phyloP scores from a whole-genome alignment of 2,113 vertebrate species.

The Conger conger region DNA sequence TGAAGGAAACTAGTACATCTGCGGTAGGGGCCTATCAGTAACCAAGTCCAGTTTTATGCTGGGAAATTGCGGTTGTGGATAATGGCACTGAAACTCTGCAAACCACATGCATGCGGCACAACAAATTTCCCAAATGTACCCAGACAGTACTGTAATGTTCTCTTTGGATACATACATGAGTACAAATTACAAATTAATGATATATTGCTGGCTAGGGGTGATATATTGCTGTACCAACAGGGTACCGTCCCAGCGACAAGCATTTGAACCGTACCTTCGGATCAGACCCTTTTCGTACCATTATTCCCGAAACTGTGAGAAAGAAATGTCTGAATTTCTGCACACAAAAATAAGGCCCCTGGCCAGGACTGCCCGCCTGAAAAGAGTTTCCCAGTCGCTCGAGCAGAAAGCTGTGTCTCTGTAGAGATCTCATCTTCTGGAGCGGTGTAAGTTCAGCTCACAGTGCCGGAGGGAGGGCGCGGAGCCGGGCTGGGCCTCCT shows the following conservation, averaged over 20 bases:
- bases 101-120: background rate
- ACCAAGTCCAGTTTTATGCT: background rate
- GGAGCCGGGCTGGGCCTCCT: background rate
- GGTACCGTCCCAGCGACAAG: too few relatives aligned
- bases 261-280: too few relatives aligned
- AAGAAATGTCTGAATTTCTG: background rate
- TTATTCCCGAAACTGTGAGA: too few relatives aligned
- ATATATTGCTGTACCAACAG: too few relatives aligned
- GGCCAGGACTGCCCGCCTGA: background rate
- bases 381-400: background rate
- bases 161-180: too few relatives aligned
- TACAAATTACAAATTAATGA: too few relatives aligned
- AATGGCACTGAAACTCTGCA: background rate
- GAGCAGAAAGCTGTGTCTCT: slow-evolving; percentile 8
- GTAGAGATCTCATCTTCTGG: slow-evolving; percentile 15
- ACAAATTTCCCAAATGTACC: too few relatives aligned
- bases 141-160: too few relatives aligned
- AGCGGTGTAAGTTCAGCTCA: slow-evolving; percentile 3
- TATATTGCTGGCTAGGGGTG: too few relatives aligned
- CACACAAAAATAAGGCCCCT: background rate
- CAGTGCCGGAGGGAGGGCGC: slow-evolving; percentile 4
- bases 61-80: background rate
- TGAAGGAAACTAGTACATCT: background rate
- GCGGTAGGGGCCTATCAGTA: background rate
- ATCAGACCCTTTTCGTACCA: too few relatives aligned